Base-by-base conservation (phyloP, 2,797 vertebrate genomes). In the Melanotaenia maccullochi region DNA sequence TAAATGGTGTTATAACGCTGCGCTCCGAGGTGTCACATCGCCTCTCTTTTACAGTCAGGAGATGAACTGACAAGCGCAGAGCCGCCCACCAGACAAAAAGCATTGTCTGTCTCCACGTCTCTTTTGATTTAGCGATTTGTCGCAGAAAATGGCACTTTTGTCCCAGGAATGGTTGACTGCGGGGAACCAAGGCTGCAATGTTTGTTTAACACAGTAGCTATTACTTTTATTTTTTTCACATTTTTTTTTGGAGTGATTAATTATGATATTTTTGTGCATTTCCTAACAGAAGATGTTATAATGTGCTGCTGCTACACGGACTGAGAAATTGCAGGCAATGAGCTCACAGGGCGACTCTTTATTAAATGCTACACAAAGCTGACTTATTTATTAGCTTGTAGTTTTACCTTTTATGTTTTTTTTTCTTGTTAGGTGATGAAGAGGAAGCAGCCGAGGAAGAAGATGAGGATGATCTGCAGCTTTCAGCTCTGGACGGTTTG, bases 81-180 rank as follows among this genome's bases (percentile, higher is more conserved):
- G 85, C 85, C 92, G 91, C 92, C 92, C 92, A 92, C 87, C 90
- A 89, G 85, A 92, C 90, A 87, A 61, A 88, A 79, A 90, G 79
- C 90, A 90, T 93, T 92, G 93, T 93, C 91, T 92, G 90, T 88
- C 90, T 88, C 76, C 87, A 64, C 83, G 89, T 91, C 91, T 78
- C 88, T 83, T 86, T 87, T 91, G 85, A 90, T 93, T 93, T 89
- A 86, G 65, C 73, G 76, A 81, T 93, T 92, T 92, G 92, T 93
- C 92, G 90, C 93, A 92, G 88, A 93, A 93, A 89, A 92, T 92
- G 90, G 91, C 90, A 91, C 90, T 92, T 93, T 91, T 84, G 87
- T 92, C 86, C 87, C 87, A 72, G 82, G 77, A 87, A 87, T 74
- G 85, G 58, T 35, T 69, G 85, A 83, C 85, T 87, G 88, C 87